Conservation (phyloP, 2,113 vertebrate species). For the Marcusenius ussheri region DNA sequence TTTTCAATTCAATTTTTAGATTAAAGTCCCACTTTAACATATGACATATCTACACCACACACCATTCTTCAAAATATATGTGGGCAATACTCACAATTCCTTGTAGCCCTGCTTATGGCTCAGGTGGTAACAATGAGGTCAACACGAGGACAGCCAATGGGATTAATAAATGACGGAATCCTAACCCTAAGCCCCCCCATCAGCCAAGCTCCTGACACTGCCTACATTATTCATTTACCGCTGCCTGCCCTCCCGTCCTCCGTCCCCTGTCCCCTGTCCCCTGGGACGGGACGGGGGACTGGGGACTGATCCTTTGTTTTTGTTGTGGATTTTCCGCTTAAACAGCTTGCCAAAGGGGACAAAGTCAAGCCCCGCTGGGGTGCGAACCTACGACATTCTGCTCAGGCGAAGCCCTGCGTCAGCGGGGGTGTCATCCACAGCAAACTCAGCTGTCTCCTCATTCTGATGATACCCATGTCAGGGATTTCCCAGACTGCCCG, state of each 20-base stretch:
- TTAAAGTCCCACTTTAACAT: neutral
- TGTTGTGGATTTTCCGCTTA: neutral
- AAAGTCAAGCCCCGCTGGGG: neutral
- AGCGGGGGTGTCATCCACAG: neutral
- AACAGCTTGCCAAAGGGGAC: neutral
- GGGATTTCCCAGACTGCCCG: neutral
- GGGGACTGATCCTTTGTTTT: neutral
- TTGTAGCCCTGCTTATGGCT: neutral
- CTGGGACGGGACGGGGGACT: too few relatives aligned
- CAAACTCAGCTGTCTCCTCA: neutral
- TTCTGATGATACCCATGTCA: neutral
- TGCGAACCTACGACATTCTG: neutral
- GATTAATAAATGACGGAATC: slow-evolving; percentile 15
- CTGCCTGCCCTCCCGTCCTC: neutral
- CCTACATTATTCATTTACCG: slow-evolving; percentile 10
- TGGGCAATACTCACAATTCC: neutral
- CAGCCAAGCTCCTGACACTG: neutral
- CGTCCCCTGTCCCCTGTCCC: too few relatives aligned
- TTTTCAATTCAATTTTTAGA: neutral
- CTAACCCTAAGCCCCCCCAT: neutral
- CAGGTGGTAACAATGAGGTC: slow-evolving; percentile 12
- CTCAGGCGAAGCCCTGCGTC: neutral
- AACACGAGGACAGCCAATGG: neutral
- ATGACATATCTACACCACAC: neutral
- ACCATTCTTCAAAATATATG: neutral